Conservation (phyloP, 2,797 vertebrate genomes). For the Eospalax fontanierii region DNA sequence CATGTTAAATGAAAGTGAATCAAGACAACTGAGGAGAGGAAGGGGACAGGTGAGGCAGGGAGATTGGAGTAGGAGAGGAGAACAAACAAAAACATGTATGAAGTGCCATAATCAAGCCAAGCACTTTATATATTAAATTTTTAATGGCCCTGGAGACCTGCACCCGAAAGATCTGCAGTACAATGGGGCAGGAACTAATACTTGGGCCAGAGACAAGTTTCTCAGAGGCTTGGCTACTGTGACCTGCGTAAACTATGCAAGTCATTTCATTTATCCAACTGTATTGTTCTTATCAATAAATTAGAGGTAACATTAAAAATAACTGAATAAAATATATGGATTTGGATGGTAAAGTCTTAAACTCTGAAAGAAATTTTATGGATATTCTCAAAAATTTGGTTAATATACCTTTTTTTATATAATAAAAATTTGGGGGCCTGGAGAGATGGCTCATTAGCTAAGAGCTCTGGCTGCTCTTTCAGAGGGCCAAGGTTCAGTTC, state of each 20-base stretch:
- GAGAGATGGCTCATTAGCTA: no score
- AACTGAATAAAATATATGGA: neutral
- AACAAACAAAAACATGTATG: neutral
- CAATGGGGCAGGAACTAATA: neutral
- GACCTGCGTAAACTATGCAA: neutral
- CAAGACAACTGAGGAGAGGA: neutral
- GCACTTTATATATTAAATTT: no score
- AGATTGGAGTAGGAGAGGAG: neutral
- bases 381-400: constrained; percentile 17
- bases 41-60: no score
- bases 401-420: neutral
- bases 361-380: constrained; percentile 9
- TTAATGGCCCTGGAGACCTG: neutral
- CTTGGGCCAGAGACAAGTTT: neutral
- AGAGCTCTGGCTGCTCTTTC: no score
- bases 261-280: neutral
- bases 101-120: neutral
- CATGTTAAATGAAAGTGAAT: neutral
- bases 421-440: constrained; percentile 11
- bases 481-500: no score
- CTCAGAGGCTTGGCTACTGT: neutral
- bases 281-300: neutral
- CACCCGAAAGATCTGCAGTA: neutral
- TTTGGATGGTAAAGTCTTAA: constrained; percentile 25
- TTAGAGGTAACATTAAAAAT: neutral